Conservation (phyloP, 2,113 vertebrate species). For the Brachionichthys hirsutus region DNA sequence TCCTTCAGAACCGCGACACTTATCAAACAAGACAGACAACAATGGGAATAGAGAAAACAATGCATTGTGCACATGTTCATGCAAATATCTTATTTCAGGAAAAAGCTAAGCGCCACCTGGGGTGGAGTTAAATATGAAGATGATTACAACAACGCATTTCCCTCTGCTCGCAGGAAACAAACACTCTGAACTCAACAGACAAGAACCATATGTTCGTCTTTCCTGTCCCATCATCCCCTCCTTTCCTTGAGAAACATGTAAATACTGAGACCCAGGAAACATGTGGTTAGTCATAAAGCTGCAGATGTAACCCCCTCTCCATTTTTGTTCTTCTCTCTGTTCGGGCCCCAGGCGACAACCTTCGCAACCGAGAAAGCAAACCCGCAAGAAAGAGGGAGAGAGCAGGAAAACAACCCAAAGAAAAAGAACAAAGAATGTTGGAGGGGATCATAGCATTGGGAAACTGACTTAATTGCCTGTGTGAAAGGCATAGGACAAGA, state of each 20-base stretch:
- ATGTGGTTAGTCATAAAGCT: slow-evolving; percentile 78
- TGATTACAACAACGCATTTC: slow-evolving; percentile 53
- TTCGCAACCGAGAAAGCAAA: slow-evolving; percentile 62
- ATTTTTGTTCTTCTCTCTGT: slow-evolving; percentile 37
- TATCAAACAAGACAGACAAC: too few relatives aligned
- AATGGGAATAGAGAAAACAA: background rate
- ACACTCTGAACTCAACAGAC: slow-evolving; percentile 64
- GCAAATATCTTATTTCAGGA: slow-evolving; percentile 19
- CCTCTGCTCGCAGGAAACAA: slow-evolving; percentile 57
- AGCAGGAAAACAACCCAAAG: slow-evolving; percentile 62
- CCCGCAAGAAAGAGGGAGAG: slow-evolving; percentile 65
- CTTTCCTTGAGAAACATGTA: slow-evolving; percentile 83
- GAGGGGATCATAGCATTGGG: slow-evolving; percentile 58
- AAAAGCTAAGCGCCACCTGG: slow-evolving; percentile 19
- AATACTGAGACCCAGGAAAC: slow-evolving; percentile 77
- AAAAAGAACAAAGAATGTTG: slow-evolving; percentile 56
- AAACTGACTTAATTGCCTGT: slow-evolving; percentile 65
- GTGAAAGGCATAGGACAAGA: slow-evolving; percentile 59
- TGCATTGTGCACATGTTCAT: slow-evolving; percentile 12
- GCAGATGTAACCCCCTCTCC: slow-evolving; percentile 59
- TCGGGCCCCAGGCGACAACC: slow-evolving; percentile 56
- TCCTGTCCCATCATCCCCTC: slow-evolving; percentile 53
- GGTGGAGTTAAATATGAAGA: slow-evolving; percentile 45
- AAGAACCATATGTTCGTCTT: slow-evolving; percentile 78
- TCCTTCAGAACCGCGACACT: slow-evolving; percentile 9